Conservation (phyloP, 2,888 invertebrate genomes). For the Leucoma salicis region DNA sequence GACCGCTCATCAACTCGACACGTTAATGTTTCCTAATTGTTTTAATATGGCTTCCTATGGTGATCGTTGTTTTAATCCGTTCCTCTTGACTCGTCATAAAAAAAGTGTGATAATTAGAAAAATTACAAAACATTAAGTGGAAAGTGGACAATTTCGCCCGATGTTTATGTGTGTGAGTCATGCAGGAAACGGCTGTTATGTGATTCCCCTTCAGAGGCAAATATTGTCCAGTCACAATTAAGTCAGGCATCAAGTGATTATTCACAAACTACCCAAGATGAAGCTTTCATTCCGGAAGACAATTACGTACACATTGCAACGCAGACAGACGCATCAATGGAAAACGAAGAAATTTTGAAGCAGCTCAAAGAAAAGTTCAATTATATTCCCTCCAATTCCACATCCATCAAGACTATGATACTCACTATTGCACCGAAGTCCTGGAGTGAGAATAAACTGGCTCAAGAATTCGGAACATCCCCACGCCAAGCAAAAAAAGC, state of each 20-base stretch:
- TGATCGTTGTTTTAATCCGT: background rate
- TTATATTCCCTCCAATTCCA: slow-evolving; percentile 15
- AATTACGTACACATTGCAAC: slow-evolving; percentile 9
- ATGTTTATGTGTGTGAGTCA: slow-evolving; percentile 5
- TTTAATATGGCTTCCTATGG: background rate
- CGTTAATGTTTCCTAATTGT: too few species aligned
- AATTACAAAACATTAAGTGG: background rate
- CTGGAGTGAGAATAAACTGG: slow-evolving; percentile 21
- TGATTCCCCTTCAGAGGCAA: background rate
- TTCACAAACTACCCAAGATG: background rate
- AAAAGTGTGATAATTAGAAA: background rate
- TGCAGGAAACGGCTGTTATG: slow-evolving; percentile 4
- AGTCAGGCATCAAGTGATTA: background rate
- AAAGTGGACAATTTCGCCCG: slow-evolving; percentile 3
- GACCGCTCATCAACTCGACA: too few species aligned
- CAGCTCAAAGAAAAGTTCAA: slow-evolving; percentile 27
- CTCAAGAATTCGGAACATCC: slow-evolving; percentile 24
- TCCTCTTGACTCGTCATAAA: background rate
- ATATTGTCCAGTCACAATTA: background rate
- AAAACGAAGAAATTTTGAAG: slow-evolving; percentile 18
- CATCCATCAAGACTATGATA: slow-evolving; percentile 25
- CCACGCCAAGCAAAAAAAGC: slow-evolving; percentile 30
- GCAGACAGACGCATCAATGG: slow-evolving; percentile 7
- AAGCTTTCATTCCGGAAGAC: slow-evolving; percentile 2
- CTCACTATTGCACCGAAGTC: slow-evolving; percentile 25